A percentile compares a stretch with the other conserved stretches of the same genome.
Conservation (phyloP, 2,888 invertebrate species). For the Coleophora deauratella region DNA sequence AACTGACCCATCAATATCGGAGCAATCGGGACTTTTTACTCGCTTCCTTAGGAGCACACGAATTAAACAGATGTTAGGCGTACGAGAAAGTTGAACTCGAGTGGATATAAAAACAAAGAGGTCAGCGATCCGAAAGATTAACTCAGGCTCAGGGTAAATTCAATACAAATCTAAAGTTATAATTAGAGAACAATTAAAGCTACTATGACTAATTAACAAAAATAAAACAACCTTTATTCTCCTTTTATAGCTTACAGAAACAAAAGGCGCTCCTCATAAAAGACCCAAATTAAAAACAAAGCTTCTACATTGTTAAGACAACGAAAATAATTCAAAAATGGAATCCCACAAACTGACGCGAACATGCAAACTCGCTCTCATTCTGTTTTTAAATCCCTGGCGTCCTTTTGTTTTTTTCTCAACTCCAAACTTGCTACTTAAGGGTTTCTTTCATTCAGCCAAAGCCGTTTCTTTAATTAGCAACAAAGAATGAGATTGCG, state of each 20-base stretch:
- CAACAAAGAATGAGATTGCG: constrained; percentile 67
- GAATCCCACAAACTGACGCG: constrained; percentile 51
- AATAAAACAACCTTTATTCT: background rate
- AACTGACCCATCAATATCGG: constrained; percentile 42
- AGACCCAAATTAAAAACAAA: constrained; percentile 20
- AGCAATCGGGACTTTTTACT: constrained; percentile 38
- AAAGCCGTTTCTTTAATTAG: constrained; percentile 66
- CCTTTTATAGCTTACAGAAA: constrained; percentile 8
- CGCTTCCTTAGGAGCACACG: constrained; percentile 39
- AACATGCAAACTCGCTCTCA: constrained; percentile 59
- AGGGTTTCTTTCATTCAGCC: constrained; percentile 58
- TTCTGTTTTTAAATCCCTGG: constrained; percentile 55
- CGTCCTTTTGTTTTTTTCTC: constrained; percentile 27
- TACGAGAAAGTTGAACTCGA: constrained; percentile 1
- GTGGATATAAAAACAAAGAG: too few relatives aligned
- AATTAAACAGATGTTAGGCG: constrained; percentile 41
- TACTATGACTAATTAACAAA: too few relatives aligned
- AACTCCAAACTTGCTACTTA: constrained; percentile 68
- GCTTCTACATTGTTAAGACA: constrained; percentile 21
- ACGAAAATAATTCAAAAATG: constrained; percentile 47
- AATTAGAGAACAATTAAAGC: too few relatives aligned
- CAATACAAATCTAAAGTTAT: too few relatives aligned
- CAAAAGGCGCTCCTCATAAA: constrained; percentile 12
- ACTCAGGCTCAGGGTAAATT: too few relatives aligned
- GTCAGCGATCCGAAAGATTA: too few relatives aligned